Evolutionary conservation across 2,888 invertebrate species (phyloP).

Genomic region (Papilio protenor): DNA sequence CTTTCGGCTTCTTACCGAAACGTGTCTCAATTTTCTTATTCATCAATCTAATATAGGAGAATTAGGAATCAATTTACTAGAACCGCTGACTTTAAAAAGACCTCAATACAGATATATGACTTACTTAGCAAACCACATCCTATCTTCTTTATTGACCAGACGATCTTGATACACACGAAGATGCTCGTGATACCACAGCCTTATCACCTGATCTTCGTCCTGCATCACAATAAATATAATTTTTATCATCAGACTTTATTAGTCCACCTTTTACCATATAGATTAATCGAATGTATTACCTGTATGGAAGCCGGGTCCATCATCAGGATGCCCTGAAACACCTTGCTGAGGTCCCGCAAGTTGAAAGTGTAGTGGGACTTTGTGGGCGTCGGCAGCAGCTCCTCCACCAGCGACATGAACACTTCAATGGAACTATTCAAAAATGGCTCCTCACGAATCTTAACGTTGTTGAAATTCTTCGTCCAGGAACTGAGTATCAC

Average conservation of each 20-base stretch:
- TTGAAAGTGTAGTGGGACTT: constrained; percentile 97
- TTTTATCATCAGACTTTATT: background rate
- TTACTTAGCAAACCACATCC: constrained; percentile 88
- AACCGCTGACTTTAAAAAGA: no score
- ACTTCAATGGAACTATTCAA: constrained; percentile 87
- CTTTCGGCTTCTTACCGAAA: constrained; percentile 80
- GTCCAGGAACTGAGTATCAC: constrained; percentile 89
- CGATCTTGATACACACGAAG: constrained; percentile 95
- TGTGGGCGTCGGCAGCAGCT: constrained; percentile 93
- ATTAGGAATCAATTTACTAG: background rate
- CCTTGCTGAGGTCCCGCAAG: constrained; percentile 92
- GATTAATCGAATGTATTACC: constrained; percentile 67
- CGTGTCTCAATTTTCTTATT: constrained; percentile 82
- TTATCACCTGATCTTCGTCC: constrained; percentile 85
- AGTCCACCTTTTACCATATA: background rate
- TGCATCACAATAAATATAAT: constrained; percentile 51
- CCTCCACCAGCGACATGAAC: constrained; percentile 86
- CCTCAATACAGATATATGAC: constrained; percentile 41
- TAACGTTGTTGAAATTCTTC: constrained; percentile 62
- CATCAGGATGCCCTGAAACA: constrained; percentile 92
- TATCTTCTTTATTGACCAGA: constrained; percentile 90
- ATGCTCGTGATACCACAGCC: constrained; percentile 96
- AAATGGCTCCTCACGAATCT: constrained; percentile 75
- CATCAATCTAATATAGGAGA: constrained; percentile 71
- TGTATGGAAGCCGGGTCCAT: constrained; percentile 85